Percentiles rank a stretch among this genome's conserved stretches.
Conservation (phyloP, 2,113 vertebrate genomes). For the Ageneiosus marmoratus region DNA sequence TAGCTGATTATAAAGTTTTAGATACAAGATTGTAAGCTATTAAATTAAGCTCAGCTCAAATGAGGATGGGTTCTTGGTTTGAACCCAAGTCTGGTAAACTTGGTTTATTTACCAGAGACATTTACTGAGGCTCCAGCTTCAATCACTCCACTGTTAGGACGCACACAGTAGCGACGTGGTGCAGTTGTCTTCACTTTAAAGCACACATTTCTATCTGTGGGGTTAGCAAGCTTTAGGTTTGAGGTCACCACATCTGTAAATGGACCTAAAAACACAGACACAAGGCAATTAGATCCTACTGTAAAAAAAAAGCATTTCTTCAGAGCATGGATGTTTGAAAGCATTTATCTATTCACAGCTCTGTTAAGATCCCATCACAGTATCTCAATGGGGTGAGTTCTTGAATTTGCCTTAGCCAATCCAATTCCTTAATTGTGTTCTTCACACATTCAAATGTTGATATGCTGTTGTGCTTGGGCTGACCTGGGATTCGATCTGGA, state of each 20-base stretch:
- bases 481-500: no score
- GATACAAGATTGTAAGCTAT: neutral
- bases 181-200: constrained; percentile 99
- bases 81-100: no score
- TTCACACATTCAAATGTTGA: no score
- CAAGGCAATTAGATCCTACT: neutral
- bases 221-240: constrained; percentile 94
- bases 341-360: no score
- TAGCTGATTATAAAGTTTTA: neutral
- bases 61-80: no score
- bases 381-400: no score
- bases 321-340: no score
- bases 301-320: no score
- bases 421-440: no score
- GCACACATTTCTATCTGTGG: constrained; percentile 93
- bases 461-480: no score
- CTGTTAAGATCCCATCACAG: no score
- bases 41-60: neutral
- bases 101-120: constrained; percentile 85
- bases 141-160: constrained; percentile 97
- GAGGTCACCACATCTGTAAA: constrained; percentile 98
- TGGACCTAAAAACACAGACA: constrained; percentile 78
- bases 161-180: constrained; percentile 95
- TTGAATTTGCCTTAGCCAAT: no score
- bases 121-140: constrained; percentile 95